Percentiles rank a stretch among this genome's conserved stretches.
These are phyloP conservation scores for Tringa solitaria DNA, from an alignment of 2,113 vertebrate genomes.

Conservation along the genomic window DNA sequence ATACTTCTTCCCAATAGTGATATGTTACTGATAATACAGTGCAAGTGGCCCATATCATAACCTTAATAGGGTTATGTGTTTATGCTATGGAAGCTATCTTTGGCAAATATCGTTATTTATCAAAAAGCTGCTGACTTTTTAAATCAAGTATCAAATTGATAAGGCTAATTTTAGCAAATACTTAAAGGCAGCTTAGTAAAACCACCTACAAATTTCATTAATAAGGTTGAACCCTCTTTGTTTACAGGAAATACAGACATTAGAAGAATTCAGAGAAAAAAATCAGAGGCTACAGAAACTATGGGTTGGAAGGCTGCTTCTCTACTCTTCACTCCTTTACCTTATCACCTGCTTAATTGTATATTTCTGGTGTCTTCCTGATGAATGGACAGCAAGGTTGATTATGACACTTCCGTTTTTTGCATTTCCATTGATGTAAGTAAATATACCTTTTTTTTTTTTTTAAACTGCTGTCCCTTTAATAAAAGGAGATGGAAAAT, in stretches of 20 bases:
- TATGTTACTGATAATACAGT: not conserved
- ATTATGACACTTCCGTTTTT: slow-evolving; percentile 88
- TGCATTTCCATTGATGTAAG: slow-evolving; percentile 94
- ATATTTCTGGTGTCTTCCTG: slow-evolving; percentile 94
- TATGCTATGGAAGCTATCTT: not conserved
- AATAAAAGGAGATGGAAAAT: not conserved
- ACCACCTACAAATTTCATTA: not conserved
- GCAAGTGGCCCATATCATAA: not conserved
- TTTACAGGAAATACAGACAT: slow-evolving; percentile 86
- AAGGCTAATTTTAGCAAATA: not conserved
- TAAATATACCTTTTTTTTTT: slow-evolving; percentile 43
- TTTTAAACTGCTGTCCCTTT: not conserved
- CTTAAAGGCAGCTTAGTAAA: not conserved
- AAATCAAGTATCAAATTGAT: not conserved
- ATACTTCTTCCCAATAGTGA: not conserved
- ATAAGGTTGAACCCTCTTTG: slow-evolving; percentile 11
- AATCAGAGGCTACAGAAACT: slow-evolving; percentile 92
- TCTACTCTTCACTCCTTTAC: slow-evolving; percentile 90
- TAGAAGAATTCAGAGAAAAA: slow-evolving; percentile 94
- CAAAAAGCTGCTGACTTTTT: not conserved
- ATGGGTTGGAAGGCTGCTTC: slow-evolving; percentile 90
- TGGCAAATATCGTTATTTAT: not conserved
- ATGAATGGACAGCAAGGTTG: slow-evolving; percentile 85
- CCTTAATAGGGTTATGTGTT: not conserved
- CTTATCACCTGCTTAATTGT: slow-evolving; percentile 85